Evolutionary conservation across 1,140 invertebrate species (phyloP).

Genomic region (Drosophila malerkotliana): DNA sequence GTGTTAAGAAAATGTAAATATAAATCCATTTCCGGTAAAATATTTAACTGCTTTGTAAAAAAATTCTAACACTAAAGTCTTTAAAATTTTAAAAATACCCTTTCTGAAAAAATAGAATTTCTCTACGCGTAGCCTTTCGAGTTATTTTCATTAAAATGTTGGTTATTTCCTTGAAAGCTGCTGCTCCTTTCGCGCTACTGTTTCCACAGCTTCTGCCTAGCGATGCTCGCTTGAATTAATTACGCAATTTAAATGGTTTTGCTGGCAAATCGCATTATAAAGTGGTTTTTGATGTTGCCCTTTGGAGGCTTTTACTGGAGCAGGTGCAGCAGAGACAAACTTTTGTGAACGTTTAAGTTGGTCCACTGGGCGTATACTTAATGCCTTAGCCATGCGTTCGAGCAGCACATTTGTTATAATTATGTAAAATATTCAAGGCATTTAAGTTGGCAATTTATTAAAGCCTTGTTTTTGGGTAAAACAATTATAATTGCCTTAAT

Average conservation of each 20-base stretch:
- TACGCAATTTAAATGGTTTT: conserved; percentile 58
- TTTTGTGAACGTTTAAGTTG: conserved; percentile 2
- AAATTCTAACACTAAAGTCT: background rate
- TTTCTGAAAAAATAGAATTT: background rate
- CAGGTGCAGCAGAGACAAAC: conserved; percentile 19
- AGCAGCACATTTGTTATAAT: conserved; percentile 25
- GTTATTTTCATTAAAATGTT: conserved; percentile 55
- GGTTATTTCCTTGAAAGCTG: conserved; percentile 23
- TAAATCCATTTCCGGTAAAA: background rate
- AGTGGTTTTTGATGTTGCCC: conserved; percentile 46
- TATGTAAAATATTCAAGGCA: conserved; percentile 11
- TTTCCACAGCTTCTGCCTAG: conserved; percentile 11
- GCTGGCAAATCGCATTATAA: conserved; percentile 53
- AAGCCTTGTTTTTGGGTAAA: background rate
- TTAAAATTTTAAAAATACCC: conserved; percentile 16
- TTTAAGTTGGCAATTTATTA: conserved; percentile 35
- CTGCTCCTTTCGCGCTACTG: conserved; percentile 1
- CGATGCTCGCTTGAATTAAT: conserved; percentile 48
- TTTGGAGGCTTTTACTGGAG: conserved; percentile 15
- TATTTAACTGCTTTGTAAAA: no score
- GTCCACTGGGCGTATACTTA: conserved; percentile 16
- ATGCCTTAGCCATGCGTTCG: conserved; percentile 10
- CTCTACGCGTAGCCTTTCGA: conserved; percentile 13
- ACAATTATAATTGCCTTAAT: no score
- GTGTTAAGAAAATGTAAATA: background rate